Conservation (phyloP, 2,888 invertebrate genomes). For the Phyto melanocephala region DNA sequence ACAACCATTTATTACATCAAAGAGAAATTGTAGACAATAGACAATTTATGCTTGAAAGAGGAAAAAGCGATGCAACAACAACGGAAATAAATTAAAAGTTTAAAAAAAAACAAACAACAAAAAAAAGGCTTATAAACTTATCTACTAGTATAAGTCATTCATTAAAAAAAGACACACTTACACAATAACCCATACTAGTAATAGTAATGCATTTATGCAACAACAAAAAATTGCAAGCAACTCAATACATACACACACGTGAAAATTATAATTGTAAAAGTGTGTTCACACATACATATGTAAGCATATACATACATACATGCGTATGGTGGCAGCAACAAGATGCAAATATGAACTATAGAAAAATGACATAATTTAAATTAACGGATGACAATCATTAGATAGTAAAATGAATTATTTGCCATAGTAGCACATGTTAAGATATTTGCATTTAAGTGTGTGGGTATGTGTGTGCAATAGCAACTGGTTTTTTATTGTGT, state of each 20-base stretch:
- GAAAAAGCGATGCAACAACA: slow-evolving; percentile 34
- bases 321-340: slow-evolving; percentile 8
- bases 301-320: neutral
- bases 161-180: slow-evolving; percentile 8
- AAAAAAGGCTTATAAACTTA: slow-evolving; percentile 46
- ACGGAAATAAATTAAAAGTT: slow-evolving; percentile 58
- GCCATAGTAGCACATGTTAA: neutral
- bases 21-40: slow-evolving; percentile 50
- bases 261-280: slow-evolving; percentile 60
- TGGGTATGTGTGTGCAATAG: neutral
- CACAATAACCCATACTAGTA: neutral
- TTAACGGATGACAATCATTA: slow-evolving; percentile 65
- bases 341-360: slow-evolving; percentile 38
- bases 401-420: slow-evolving; percentile 43
- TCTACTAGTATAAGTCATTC: neutral
- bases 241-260: neutral
- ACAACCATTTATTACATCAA: slow-evolving; percentile 35
- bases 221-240: slow-evolving; percentile 38
- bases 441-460: neutral
- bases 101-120: slow-evolving; percentile 21
- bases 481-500: neutral
- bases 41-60: slow-evolving; percentile 41
- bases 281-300: neutral
- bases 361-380: slow-evolving; percentile 61
- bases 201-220: slow-evolving; percentile 25